Base-by-base conservation (phyloP, 2,113 vertebrate species). In the Melanostigma gelatinosum region DNA sequence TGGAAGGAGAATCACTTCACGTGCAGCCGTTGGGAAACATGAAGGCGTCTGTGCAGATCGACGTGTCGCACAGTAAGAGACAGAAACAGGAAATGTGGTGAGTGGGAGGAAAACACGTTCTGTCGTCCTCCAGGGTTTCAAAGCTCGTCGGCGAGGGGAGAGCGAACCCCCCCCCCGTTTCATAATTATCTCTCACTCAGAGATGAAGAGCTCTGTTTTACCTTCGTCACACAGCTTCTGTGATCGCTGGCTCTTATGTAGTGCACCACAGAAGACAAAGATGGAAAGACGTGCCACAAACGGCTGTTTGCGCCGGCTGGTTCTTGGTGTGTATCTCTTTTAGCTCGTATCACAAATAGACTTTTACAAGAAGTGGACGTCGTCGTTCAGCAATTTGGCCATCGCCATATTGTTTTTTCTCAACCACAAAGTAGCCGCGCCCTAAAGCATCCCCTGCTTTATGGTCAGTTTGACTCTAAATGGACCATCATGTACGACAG, bases 161-260 rank as follows among this genome's bases (percentile, higher is more conserved):
- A 29, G 29, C 29, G 29, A 16, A 40, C 36, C 55, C 38, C 34
- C 63, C 46, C 46, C 62, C 36, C 32, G 62, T 20, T 20, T 3
- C 54, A 50, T 68, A 80, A 77, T 84, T 75, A 89, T 62, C 38
- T 48, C 18, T 73, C 61, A 70, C 46, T 20, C 44, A 16, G 54
- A 58, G 48, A 50, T 24, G 50, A 44, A 46, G 68, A 52, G 22
- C 2, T 32, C 32, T 22, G 42, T 6, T 67, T 58, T 72, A 29
- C 79, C 57, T 50, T 18, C 2, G 2, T 38, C 27, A 66, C 79
- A 48, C 34, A 68, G 63, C 70, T 66, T 78, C 15, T 70, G 32
- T 75, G 38, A 82, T 70, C 67, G 32, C 57, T 52, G 1, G 9
- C 44, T 27, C 48, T 27, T 4, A 46, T 40, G 36, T 1, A 7